These are phyloP conservation scores for Paguma larvata DNA, from an alignment of 2,797 vertebrate genomes.

Conservation along the genomic window DNA sequence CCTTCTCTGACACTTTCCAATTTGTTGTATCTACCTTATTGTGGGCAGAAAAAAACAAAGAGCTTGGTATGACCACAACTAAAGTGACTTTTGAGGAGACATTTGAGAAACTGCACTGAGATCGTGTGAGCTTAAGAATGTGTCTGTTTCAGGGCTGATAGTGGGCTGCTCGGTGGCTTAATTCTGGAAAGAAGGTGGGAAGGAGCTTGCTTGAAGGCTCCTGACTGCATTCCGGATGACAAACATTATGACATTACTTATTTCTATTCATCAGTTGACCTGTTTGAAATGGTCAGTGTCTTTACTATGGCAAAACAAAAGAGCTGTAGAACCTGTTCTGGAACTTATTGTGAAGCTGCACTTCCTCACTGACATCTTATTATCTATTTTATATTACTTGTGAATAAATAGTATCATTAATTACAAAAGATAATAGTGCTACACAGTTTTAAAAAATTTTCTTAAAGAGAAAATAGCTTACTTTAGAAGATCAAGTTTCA, in stretches of 20 bases:
- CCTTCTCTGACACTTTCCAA: neutral
- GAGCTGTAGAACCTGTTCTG: neutral
- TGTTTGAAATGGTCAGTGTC: conserved; percentile 18
- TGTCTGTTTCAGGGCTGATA: neutral
- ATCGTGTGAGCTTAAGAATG: neutral
- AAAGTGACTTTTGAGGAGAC: neutral
- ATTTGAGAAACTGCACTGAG: neutral
- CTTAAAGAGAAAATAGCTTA: neutral
- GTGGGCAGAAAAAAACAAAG: neutral
- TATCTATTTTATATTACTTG: conserved; percentile 1
- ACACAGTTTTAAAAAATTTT: neutral
- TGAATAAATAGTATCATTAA: conserved; percentile 49
- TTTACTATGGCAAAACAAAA: neutral
- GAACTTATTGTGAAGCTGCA: neutral
- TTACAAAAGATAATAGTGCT: neutral
- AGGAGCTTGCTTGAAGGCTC: neutral
- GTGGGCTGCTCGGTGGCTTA: neutral
- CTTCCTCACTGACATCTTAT: conserved; percentile 11
- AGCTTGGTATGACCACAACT: neutral
- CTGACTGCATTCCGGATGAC: neutral
- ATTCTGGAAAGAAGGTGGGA: neutral
- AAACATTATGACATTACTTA: neutral
- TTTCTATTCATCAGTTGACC: neutral
- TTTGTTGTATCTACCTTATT: neutral
- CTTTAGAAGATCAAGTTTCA: neutral